Base-by-base conservation (phyloP, 2,888 invertebrate species). In the Euplagia quadripunctaria region DNA sequence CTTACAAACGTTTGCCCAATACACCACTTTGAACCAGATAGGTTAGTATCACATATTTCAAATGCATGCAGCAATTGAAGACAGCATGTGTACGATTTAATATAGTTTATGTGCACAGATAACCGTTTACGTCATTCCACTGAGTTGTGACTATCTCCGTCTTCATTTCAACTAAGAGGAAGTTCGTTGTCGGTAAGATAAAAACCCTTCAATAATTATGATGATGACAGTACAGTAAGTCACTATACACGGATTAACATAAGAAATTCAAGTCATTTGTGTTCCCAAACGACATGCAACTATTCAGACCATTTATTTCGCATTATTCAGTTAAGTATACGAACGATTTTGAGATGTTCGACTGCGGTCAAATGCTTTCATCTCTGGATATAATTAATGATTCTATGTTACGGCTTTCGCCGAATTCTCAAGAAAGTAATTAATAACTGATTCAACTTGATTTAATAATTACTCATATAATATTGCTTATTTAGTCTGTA, bases 11-110 rank as follows among this genome's bases (percentile, higher is more conserved):
- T 31, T 6, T 14, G 20, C 5, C 5, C 31, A 61, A 31, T 58
- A 20, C 58, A 58, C 58, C 55, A 43, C 63, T 64, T 49, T 64
- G 55, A 69, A 58, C 65, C n/a, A 46, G 46, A 46, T 64, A 65
- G 58, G 69, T 69, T 65, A 65, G 65, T 73, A 61, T 31, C 66
- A 12, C 66, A 63, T 73, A 73, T 73, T 73, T 73, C 73, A 73
- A 66, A 73, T 61, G 42, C 66, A 70, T 70, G 73, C 58, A 70
- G 70, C 73, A 66, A 63, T 73, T 63, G 73, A 70, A 73, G 73
- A 73, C 73, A 73, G 73, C 70, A 31, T 70, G 70, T 70, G 66
- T 63, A 70, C 73, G 70, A 66, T 73, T 71, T 73, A 70, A 42
- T 20, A 73, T 66, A 41, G 73, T 73, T 73, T 73, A 73, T 73